These are phyloP conservation scores for Trematocara zebra DNA, from an alignment of 2,113 vertebrate species.

Conservation along the genomic window DNA sequence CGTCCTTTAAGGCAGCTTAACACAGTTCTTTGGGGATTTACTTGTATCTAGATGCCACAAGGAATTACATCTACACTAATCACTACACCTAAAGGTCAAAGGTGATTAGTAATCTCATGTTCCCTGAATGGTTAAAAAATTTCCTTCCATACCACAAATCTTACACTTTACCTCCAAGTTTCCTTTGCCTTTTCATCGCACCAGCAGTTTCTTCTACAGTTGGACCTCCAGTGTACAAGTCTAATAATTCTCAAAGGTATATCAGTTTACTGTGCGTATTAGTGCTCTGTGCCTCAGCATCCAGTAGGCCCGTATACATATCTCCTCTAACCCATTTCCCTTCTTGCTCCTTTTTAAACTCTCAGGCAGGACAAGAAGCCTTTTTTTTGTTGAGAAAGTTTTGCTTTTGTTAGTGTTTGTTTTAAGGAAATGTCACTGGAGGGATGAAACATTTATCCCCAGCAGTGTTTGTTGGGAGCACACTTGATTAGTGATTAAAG, in stretches of 20 bases:
- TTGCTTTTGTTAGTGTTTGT: background rate
- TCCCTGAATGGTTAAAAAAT: background rate
- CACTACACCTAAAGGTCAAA: background rate
- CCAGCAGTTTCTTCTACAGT: background rate
- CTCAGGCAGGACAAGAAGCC: background rate
- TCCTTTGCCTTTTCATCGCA: background rate
- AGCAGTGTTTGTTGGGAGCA: background rate
- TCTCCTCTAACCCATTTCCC: background rate
- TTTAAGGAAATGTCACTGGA: background rate
- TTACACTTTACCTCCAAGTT: background rate
- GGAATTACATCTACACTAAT: background rate
- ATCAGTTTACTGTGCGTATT: background rate
- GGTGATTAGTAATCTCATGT: background rate
- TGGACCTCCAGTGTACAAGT: background rate
- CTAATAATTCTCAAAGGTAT: background rate
- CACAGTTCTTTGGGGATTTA: background rate
- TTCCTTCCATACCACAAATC: background rate
- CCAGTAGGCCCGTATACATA: background rate
- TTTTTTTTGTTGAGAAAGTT: background rate
- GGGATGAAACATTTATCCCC: background rate
- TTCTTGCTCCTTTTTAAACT: background rate
- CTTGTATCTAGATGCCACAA: background rate
- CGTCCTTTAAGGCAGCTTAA: background rate
- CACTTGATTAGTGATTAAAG: slow-evolving; percentile 34
- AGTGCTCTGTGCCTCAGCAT: background rate